phyloP scores from a whole-genome alignment of 2,113 vertebrate genomes.

The Zonotrichia leucophrys region DNA sequence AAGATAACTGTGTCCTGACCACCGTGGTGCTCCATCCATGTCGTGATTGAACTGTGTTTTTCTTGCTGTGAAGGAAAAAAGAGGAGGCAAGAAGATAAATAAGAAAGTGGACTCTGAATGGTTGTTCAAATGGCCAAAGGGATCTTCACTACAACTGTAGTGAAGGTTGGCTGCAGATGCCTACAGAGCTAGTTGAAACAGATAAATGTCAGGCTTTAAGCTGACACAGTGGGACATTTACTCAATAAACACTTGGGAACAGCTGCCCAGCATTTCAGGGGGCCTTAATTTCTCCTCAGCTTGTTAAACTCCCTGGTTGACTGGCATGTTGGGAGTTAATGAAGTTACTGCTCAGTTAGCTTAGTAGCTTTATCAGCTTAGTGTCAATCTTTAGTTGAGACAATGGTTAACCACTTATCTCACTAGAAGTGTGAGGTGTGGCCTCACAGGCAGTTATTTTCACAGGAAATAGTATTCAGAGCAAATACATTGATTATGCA shows the following conservation, averaged over 20 bases:
- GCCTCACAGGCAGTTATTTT: constrained; percentile 22
- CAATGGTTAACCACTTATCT: constrained; percentile 69
- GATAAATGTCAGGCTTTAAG: not conserved
- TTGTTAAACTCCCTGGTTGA: not conserved
- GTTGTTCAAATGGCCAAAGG: not conserved
- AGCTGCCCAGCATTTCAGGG: not conserved
- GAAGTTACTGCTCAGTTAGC: not conserved
- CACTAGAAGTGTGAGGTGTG: constrained; percentile 55
- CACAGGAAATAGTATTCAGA: constrained; percentile 4
- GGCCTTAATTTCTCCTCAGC: not conserved
- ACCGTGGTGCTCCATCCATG: accelerated
- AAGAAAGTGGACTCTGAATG: accelerated
- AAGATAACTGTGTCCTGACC: accelerated
- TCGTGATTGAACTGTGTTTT: not conserved
- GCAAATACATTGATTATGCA: constrained; percentile 16
- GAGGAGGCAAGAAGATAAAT: not conserved
- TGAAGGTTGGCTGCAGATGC: not conserved
- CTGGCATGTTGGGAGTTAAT: constrained; percentile 29
- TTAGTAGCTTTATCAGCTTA: not conserved
- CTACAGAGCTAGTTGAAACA: not conserved
- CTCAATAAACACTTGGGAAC: not conserved
- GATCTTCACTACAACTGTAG: too few species aligned
- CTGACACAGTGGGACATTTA: not conserved
- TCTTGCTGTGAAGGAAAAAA: not conserved
- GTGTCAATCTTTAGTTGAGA: not conserved